Evolutionary conservation across 2,113 vertebrate species (phyloP).

Genomic region (Plectropomus leopardus): DNA sequence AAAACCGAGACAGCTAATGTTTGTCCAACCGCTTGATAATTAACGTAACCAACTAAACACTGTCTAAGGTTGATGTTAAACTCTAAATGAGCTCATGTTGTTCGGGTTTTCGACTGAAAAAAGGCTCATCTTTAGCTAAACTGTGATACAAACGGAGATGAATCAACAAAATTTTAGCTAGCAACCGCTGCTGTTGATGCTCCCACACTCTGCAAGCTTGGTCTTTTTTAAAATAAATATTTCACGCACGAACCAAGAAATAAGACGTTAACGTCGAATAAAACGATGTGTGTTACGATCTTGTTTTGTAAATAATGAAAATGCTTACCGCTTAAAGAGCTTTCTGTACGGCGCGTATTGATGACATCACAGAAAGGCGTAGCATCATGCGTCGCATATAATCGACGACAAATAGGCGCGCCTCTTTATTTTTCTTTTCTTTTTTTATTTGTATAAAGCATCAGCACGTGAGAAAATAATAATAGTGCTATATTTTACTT

Average conservation of each 20-base stretch:
- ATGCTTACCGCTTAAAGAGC: conserved; percentile 19
- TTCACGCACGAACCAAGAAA: accelerated
- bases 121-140: neutral
- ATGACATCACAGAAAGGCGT: neutral
- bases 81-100: neutral
- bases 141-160: neutral
- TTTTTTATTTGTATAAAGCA: no score
- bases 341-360: neutral
- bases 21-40: neutral
- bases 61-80: neutral
- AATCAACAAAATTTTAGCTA: conserved; percentile 11
- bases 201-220: accelerated
- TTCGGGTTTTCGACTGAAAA: neutral
- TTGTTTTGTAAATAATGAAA: neutral
- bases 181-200: neutral
- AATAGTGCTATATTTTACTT: no score
- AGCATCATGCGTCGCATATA: no score
- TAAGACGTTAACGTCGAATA: accelerated
- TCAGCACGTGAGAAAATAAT: no score
- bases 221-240: neutral
- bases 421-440: no score
- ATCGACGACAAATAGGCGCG: neutral
- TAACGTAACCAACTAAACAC: neutral
- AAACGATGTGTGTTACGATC: accelerated
- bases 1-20: neutral